phyloP scores from a whole-genome alignment of 2,113 vertebrate species.

The Cyanistes caeruleus region DNA sequence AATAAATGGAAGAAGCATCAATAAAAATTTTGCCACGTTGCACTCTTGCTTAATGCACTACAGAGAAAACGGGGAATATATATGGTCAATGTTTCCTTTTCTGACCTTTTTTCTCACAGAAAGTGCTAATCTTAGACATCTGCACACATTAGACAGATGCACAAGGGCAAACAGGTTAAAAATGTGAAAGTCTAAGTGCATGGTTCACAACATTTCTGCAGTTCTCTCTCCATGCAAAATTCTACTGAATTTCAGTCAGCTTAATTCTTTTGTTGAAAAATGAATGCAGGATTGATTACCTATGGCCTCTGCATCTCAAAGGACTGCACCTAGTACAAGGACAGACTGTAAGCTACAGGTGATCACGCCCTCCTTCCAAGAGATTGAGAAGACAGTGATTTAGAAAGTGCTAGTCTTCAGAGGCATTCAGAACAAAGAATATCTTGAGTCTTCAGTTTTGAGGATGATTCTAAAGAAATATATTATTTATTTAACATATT shows the following conservation, averaged over 20 bases:
- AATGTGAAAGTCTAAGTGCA: background rate
- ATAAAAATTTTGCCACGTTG: background rate
- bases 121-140: background rate
- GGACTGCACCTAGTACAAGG: background rate
- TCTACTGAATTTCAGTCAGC: background rate
- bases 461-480: background rate
- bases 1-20: background rate
- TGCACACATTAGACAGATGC: background rate
- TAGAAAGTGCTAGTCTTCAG: background rate
- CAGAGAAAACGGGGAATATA: background rate
- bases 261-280: constrained; percentile 16
- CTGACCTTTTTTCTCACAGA: background rate
- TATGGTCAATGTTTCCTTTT: background rate
- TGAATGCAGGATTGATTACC: background rate
- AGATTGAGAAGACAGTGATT: background rate
- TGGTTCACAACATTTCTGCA: background rate
- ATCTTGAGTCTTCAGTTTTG: background rate
- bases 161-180: background rate
- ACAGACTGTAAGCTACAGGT: background rate
- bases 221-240: background rate
- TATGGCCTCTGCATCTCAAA: background rate
- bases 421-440: background rate
- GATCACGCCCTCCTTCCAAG: background rate
- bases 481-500: background rate
- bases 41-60: background rate